Base-by-base conservation (phyloP, 2,888 invertebrate species). In the Mongoloraphidia duomilia region DNA sequence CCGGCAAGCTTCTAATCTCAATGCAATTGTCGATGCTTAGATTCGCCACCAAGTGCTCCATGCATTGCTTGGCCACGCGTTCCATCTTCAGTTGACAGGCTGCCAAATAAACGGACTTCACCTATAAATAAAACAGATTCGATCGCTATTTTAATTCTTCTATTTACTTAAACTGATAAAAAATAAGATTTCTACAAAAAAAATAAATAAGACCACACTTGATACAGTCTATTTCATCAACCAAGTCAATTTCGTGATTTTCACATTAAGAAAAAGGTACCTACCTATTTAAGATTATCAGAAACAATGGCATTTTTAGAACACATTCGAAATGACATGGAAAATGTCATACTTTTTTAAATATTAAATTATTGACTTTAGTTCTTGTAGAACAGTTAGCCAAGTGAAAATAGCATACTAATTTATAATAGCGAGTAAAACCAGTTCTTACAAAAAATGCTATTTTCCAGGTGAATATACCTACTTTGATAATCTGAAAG, bases 81-180 rank as follows among this genome's bases (percentile, higher is more conserved):
- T 82, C 81, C 73, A 91, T 80, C 63, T 84, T 82, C 60, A 91
- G 73, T 52, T 79, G 77, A 63, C 76, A 78, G 9, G 90, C 88
- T n/a, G 86, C 82, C 60, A 79, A 71, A 73, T 88, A 91, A 51
- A 90, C 80, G 17, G 81, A 77, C 60, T 82, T 82, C 50, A 90
- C 80, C 65, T 79, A 67, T 50, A 68, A 64, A 8, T 26, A 26
- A 26, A 26, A 26, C 26, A 26, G 26, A 26, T 66, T 65, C 41
- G 51, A 50, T 41, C 58, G 54, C 47, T 58, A 26, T 26, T 26
- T 26, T 6, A 3, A 26, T 26, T 26, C 26, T 1, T 5, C 5
- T 26, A 26, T 26, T 26, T 26, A 26, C 26, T 26, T 26, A 26
- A 26, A 3, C 6, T 6, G 26, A 26, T 26, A 26, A 26, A 26